A percentile compares a stretch with the other conserved stretches of the same genome.
These are phyloP conservation scores for Dryas iulia DNA, from an alignment of 1,140 invertebrate genomes.

Conservation along the genomic window DNA sequence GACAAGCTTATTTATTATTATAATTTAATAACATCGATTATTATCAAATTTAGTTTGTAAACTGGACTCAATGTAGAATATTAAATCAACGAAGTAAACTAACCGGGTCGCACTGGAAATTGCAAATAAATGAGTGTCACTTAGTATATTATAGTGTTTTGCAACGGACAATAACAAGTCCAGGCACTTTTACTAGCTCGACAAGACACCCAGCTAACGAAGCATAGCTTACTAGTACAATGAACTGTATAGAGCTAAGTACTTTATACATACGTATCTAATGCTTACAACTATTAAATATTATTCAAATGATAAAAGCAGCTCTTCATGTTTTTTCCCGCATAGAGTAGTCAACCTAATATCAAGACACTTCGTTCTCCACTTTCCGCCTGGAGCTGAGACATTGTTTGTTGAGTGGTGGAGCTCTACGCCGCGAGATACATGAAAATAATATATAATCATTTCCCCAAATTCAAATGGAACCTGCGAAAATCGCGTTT, in stretches of 20 bases:
- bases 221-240: conserved; percentile 16
- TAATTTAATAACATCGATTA: conserved; percentile 14
- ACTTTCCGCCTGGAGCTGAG: too few species aligned
- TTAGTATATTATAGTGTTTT: conserved; percentile 41
- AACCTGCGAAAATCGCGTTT: too few species aligned
- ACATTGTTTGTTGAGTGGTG: too few species aligned
- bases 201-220: conserved; percentile 36
- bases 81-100: conserved; percentile 21
- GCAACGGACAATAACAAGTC: conserved; percentile 42
- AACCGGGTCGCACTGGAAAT: conserved; percentile 8
- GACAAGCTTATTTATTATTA: conserved; percentile 22
- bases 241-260: background rate
- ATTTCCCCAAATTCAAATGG: too few species aligned
- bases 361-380: too few species aligned
- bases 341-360: too few species aligned
- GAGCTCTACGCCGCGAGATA: too few species aligned
- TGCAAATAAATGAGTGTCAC: conserved; percentile 45
- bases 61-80: conserved; percentile 4
- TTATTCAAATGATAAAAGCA: too few species aligned
- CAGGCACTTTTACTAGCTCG: conserved; percentile 44
- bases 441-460: too few species aligned
- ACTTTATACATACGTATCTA: background rate
- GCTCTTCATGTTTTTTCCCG: too few species aligned
- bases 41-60: conserved; percentile 14
- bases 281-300: background rate